Conservation (phyloP, 2,888 invertebrate species). For the Nephrotoma flavescens region DNA sequence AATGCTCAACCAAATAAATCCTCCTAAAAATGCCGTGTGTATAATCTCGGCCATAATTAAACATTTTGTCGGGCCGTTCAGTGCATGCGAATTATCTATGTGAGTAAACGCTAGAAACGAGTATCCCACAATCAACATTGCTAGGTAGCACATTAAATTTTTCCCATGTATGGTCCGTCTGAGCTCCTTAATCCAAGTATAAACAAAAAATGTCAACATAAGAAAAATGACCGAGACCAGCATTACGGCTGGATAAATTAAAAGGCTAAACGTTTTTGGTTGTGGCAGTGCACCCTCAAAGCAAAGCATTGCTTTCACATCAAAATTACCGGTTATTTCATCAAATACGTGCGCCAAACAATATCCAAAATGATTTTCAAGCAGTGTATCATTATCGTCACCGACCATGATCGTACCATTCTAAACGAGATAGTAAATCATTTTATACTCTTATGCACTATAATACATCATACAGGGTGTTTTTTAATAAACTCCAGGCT, state of each 20-base stretch:
- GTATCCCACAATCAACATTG: background rate
- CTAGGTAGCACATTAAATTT: background rate
- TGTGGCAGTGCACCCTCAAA: background rate
- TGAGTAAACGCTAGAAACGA: background rate
- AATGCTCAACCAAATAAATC: slow-evolving; percentile 76
- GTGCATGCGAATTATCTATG: background rate
- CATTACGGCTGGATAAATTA: slow-evolving; percentile 37
- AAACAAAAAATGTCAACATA: slow-evolving; percentile 53
- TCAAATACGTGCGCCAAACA: background rate
- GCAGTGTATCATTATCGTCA: background rate
- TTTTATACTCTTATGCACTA: background rate
- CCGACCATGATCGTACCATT: background rate
- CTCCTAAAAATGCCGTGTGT: slow-evolving; percentile 49
- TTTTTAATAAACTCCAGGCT: too few species aligned
- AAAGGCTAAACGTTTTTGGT: background rate
- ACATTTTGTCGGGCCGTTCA: slow-evolving; percentile 13
- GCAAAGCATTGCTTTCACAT: background rate
- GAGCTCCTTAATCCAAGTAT: slow-evolving; percentile 53
- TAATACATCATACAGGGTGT: too few species aligned
- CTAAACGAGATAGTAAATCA: background rate
- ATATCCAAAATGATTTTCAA: background rate
- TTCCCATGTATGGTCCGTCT: slow-evolving; percentile 19
- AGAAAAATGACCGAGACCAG: slow-evolving; percentile 59
- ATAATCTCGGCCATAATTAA: background rate
- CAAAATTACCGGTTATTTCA: background rate